These are phyloP conservation scores for Gibbula magus DNA, from an alignment of 2,888 invertebrate species.

Conservation along the genomic window DNA sequence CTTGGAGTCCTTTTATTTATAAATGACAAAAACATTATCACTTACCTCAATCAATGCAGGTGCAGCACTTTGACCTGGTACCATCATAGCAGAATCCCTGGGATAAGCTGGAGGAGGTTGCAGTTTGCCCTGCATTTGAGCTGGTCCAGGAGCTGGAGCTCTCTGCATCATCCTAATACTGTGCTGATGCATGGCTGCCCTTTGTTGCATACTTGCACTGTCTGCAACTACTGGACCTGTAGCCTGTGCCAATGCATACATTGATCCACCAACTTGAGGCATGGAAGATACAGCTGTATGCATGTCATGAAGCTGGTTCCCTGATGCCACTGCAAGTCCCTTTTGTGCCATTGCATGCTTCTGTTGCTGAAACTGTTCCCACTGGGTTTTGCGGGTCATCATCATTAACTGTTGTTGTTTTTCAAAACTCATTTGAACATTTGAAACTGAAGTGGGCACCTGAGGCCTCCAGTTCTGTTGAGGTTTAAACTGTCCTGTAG, in stretches of 20 bases:
- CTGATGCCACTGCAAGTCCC: neutral
- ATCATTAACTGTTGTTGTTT: conserved; percentile 13
- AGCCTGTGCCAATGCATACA: neutral
- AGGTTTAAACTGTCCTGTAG: neutral
- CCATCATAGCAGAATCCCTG: neutral
- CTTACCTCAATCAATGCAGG: conserved; percentile 8
- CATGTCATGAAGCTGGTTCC: neutral
- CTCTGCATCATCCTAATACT: conserved; percentile 12
- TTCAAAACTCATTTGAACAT: neutral
- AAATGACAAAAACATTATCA: neutral
- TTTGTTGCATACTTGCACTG: conserved; percentile 15
- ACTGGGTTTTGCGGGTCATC: neutral
- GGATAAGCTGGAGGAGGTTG: neutral
- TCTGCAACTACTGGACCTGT: neutral
- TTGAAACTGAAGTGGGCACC: conserved; percentile 4
- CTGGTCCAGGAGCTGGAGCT: neutral
- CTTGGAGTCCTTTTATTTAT: too few species aligned
- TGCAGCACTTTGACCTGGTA: neutral
- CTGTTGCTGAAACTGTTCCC: conserved; percentile 9
- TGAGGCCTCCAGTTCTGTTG: conserved; percentile 3
- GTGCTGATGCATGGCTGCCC: neutral
- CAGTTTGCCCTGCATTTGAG: neutral
- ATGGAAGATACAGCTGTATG: neutral
- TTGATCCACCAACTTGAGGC: neutral
- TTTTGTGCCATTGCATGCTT: conserved; percentile 18